Conservation (phyloP, 2,888 invertebrate genomes). For the Helleia helle region DNA sequence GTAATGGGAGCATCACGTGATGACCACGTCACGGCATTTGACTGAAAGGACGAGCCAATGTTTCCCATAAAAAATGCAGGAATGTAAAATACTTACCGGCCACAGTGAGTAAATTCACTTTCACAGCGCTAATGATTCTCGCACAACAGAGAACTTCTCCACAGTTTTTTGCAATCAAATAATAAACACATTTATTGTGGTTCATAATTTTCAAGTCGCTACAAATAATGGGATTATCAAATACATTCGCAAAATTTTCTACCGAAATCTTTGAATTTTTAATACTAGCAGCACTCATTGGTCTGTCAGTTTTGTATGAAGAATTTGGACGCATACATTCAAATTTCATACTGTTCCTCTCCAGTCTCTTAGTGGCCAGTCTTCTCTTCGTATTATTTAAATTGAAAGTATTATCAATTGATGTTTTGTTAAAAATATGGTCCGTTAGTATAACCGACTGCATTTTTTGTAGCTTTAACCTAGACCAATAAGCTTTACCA, state of each 20-base stretch:
- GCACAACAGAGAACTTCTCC: slow-evolving; percentile 53
- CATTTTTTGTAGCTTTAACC: slow-evolving; percentile 42
- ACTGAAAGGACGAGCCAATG: background rate
- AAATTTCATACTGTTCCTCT: slow-evolving; percentile 26
- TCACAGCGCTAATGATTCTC: slow-evolving; percentile 35
- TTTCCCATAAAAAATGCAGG: background rate
- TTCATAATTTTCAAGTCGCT: slow-evolving; percentile 46
- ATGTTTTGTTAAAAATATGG: slow-evolving; percentile 29
- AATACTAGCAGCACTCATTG: slow-evolving; percentile 42
- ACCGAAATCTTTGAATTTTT: slow-evolving; percentile 24
- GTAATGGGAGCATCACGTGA: too few species aligned
- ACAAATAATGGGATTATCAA: slow-evolving; percentile 46
- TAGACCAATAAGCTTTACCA: slow-evolving; percentile 56
- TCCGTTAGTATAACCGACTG: slow-evolving; percentile 42
- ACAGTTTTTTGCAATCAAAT: slow-evolving; percentile 49
- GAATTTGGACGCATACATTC: slow-evolving; percentile 38
- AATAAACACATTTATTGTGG: slow-evolving; percentile 34
- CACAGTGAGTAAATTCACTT: slow-evolving; percentile 37
- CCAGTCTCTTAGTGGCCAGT: slow-evolving; percentile 34
- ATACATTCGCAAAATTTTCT: slow-evolving; percentile 30
- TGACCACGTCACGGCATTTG: too few species aligned
- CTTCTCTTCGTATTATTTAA: slow-evolving; percentile 51
- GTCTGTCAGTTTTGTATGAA: slow-evolving; percentile 30
- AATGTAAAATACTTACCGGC: slow-evolving; percentile 37
- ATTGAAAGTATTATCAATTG: slow-evolving; percentile 32